A percentile compares a stretch with the other conserved stretches of the same genome.
These are phyloP conservation scores for Nudaria mundana DNA, from an alignment of 2,888 invertebrate species.

Conservation along the genomic window DNA sequence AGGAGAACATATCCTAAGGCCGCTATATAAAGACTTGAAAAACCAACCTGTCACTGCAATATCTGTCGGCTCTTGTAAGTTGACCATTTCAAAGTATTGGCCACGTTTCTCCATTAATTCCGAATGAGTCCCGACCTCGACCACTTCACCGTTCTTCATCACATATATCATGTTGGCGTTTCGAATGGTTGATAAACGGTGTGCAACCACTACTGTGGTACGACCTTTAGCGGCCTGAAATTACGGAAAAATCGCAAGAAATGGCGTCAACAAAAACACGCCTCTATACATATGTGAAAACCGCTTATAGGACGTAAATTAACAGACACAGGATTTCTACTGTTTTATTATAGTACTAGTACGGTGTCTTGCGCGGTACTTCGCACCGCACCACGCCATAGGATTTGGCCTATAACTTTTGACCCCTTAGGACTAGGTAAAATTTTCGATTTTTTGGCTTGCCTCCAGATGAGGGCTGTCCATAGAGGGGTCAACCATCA, in stretches of 20 bases:
- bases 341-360: too few relatives aligned
- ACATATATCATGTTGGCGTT: slow-evolving; percentile 79
- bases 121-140: slow-evolving; percentile 84
- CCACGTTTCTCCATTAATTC: slow-evolving; percentile 82
- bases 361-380: too few relatives aligned
- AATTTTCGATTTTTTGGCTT: too few relatives aligned
- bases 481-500: too few relatives aligned
- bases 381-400: too few relatives aligned
- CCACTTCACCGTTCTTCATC: slow-evolving; percentile 80
- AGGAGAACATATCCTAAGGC: neutral
- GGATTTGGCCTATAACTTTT: too few relatives aligned
- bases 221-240: slow-evolving; percentile 84
- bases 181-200: slow-evolving; percentile 87
- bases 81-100: slow-evolving; percentile 83
- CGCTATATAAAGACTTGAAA: neutral
- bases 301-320: neutral
- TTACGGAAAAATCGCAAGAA: too few relatives aligned
- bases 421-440: too few relatives aligned
- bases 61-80: slow-evolving; percentile 66
- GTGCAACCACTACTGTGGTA: slow-evolving; percentile 91
- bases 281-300: too few relatives aligned
- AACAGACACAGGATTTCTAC: neutral
- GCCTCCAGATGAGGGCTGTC: too few relatives aligned
- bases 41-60: neutral
- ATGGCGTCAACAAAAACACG: too few relatives aligned